Evolutionary conservation across 1,140 invertebrate species (phyloP).

Genomic region (Lordiphosa stackelbergi): DNA sequence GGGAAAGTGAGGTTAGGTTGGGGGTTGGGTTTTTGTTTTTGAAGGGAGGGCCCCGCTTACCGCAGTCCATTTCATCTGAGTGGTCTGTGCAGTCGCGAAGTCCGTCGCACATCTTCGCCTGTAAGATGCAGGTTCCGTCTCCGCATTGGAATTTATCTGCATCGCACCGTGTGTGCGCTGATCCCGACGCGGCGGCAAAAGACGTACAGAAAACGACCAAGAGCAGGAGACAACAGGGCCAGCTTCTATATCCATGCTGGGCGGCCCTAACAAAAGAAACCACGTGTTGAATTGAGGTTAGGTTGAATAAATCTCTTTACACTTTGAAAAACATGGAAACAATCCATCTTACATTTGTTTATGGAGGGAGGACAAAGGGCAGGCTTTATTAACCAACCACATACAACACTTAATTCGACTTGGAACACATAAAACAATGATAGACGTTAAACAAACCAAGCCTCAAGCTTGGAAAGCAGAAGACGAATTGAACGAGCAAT

Average conservation of each 20-base stretch:
- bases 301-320: no score
- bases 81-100: conserved; percentile 82
- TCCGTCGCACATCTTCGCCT: conserved; percentile 83
- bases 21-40: not conserved
- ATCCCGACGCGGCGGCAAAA: conserved; percentile 59
- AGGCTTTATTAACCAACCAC: conserved; percentile 9
- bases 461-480: conserved; percentile 22
- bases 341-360: not conserved
- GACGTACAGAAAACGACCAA: conserved; percentile 49
- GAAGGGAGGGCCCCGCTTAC: conserved; percentile 77
- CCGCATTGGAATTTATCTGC: conserved; percentile 78
- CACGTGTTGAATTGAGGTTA: no score
- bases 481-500: conserved; percentile 28
- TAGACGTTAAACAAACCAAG: not conserved
- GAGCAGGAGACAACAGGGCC: conserved; percentile 33
- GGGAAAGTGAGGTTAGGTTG: conserved; percentile 4
- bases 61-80: conserved; percentile 83
- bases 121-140: conserved; percentile 81
- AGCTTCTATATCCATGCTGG: conserved; percentile 5
- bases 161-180: conserved; percentile 58
- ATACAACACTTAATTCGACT: conserved; percentile 19
- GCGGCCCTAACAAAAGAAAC: not conserved
- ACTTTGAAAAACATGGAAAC: no score
- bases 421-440: conserved; percentile 8
- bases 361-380: not conserved